Base-by-base conservation (phyloP, 2,113 vertebrate genomes). In the Carassius carassius region DNA sequence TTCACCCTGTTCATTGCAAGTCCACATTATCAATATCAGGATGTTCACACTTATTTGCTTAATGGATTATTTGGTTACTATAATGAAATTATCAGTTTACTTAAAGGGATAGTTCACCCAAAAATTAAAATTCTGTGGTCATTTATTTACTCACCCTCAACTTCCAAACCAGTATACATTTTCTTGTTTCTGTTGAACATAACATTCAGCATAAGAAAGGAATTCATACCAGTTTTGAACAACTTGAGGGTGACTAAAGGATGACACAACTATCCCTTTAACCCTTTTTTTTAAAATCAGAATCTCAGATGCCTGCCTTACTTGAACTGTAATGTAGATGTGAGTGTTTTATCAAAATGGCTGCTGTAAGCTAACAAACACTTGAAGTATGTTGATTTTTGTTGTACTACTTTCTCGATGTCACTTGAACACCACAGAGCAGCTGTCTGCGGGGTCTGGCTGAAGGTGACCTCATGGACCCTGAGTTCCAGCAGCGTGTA, bases 401-500 rank as follows among this genome's bases (percentile, higher is more conserved):
- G 16, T 60, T 41, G 41, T 41, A 41, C 7, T 44, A 11, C 37
- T 4, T 25, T 37, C 16, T 75, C 49, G 10, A 2, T 85, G 21
- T 51, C 17, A 2, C 25, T 77, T 54, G 11, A n/a, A 82, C 44
- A 69, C 47, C 25, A 70, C 80, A 95, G 94, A 89, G 51, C 11
- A 82, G 83, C n/a, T 86, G 78, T 62, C 81, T 93, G 78, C 86
- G 86, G 47, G 89, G 87, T 29, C 80, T 94, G 85, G 87, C 89
- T 1, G 90, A 94, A n/a, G 92, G 85, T 21, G 93, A 95, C 51
- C 92, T 95, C 67, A 92, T 95, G 1, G 94, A 95, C 88, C 94
- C 95, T 0, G 88, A 87, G 78, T 94, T 94, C 25, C 95, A 95
- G 76, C 95, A 94, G 90, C 93, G 85, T 0, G 81, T 95, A 85